phyloP scores from a whole-genome alignment of 2,888 invertebrate genomes.

The Pogonocherus hispidulus region DNA sequence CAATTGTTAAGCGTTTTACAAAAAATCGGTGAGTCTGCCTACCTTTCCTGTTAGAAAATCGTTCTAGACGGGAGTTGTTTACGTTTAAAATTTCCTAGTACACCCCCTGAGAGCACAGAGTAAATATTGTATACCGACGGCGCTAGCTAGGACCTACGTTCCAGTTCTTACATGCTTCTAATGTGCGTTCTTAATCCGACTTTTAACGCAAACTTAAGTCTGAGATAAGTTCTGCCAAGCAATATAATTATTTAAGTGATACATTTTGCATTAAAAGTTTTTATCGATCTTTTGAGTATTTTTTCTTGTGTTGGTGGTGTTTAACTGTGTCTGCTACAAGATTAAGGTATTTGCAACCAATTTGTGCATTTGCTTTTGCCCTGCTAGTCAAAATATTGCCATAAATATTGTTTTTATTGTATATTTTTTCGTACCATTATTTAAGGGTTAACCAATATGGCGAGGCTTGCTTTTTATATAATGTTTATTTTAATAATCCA shows the following conservation, averaged over 20 bases:
- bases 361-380: slow-evolving; percentile 45
- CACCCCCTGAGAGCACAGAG: slow-evolving; percentile 65
- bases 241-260: slow-evolving; percentile 70
- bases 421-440: slow-evolving; percentile 64
- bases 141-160: slow-evolving; percentile 60
- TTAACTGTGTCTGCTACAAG: slow-evolving; percentile 49
- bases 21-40: slow-evolving; percentile 55
- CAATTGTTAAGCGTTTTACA: slow-evolving; percentile 43
- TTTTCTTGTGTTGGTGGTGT: slow-evolving; percentile 61
- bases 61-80: slow-evolving; percentile 57
- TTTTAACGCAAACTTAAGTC: slow-evolving; percentile 63
- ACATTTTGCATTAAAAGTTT: slow-evolving; percentile 69
- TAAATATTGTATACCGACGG: slow-evolving; percentile 64
- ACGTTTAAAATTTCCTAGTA: slow-evolving; percentile 62
- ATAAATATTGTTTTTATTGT: slow-evolving; percentile 63
- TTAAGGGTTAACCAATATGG: slow-evolving; percentile 69
- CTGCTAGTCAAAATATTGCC: slow-evolving; percentile 47
- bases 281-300: slow-evolving; percentile 68
- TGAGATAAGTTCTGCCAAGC: slow-evolving; percentile 61
- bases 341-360: slow-evolving; percentile 53
- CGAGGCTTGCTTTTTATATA: slow-evolving; percentile 64
- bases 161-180: slow-evolving; percentile 59
- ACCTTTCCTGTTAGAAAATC: slow-evolving; percentile 41
- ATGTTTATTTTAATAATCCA: slow-evolving; percentile 55
- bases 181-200: slow-evolving; percentile 59